Conservation (phyloP, 2,888 invertebrate species). For the Yponomeuta malinellus region DNA sequence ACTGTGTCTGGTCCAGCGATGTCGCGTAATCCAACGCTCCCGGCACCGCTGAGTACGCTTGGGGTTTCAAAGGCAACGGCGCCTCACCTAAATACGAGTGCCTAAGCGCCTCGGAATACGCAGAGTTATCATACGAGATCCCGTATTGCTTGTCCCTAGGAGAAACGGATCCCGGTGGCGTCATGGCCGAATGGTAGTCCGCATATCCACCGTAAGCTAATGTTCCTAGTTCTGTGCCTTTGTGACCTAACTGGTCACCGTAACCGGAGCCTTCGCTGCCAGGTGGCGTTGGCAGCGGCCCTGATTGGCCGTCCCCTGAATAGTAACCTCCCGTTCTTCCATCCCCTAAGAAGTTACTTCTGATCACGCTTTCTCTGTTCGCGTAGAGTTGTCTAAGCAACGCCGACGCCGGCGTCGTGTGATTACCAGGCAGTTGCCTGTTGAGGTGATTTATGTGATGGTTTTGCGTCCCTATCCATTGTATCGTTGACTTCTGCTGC, state of each 20-base stretch:
- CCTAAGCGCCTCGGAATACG: conserved; percentile 80
- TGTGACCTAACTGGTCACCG: conserved; percentile 77
- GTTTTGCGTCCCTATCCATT: conserved; percentile 93
- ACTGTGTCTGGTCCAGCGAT: conserved; percentile 87
- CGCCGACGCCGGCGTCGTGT: conserved; percentile 89
- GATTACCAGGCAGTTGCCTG: conserved; percentile 74
- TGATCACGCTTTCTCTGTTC: conserved; percentile 95
- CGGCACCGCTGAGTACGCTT: conserved; percentile 87
- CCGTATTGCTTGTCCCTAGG: conserved; percentile 87
- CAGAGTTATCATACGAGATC: conserved; percentile 69
- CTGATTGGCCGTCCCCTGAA: conserved; percentile 78
- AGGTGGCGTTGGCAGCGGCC: conserved; percentile 91
- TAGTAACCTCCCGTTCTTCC: conserved; percentile 67
- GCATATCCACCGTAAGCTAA: conserved; percentile 77
- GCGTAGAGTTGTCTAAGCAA: conserved; percentile 92
- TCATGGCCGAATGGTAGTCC: conserved; percentile 95
- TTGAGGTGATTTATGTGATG: conserved; percentile 77
- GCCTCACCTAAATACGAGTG: conserved; percentile 70
- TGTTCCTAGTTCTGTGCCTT: conserved; percentile 77
- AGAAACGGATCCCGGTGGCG: conserved; percentile 97
- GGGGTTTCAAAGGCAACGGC: conserved; percentile 88
- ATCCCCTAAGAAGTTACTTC: conserved; percentile 83
- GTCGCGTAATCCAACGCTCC: conserved; percentile 81
- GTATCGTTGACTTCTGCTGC: conserved; percentile 87
- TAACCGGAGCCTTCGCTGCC: conserved; percentile 88